Percentiles rank a stretch among this genome's conserved stretches.
These are phyloP conservation scores for Microctenopoma lineatum DNA, from an alignment of 2,797 vertebrate genomes.

Conservation along the genomic window DNA sequence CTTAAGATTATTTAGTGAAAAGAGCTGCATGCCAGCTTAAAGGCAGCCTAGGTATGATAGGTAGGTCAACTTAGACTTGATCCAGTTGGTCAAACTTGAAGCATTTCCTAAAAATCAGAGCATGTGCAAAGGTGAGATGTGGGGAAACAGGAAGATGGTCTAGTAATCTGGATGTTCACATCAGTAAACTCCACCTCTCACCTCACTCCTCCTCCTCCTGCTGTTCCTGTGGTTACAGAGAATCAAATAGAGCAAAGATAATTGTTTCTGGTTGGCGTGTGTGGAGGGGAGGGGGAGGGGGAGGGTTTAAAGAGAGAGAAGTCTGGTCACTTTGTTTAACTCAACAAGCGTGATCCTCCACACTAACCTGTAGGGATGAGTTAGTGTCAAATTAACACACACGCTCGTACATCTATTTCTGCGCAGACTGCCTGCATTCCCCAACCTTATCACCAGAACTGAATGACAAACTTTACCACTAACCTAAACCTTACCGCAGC, in stretches of 20 bases:
- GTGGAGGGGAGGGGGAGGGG: background rate
- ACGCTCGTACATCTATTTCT: background rate
- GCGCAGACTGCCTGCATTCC: background rate
- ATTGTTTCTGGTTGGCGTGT: conserved; percentile 5
- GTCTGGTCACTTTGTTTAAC: conserved; percentile 38
- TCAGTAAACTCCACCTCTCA: background rate
- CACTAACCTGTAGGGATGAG: conserved; percentile 56
- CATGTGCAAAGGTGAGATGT: background rate
- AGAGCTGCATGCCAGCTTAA: too few relatives aligned
- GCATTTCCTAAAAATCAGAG: background rate
- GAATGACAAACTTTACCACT: background rate
- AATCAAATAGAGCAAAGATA: conserved; percentile 18
- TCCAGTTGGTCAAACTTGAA: background rate
- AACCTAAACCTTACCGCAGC: background rate
- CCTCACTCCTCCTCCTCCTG: background rate
- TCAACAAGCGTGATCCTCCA: conserved; percentile 27
- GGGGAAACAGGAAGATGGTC: background rate
- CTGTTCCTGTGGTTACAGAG: background rate
- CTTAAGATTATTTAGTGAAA: too few relatives aligned
- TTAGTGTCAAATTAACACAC: conserved; percentile 30
- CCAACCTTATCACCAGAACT: background rate
- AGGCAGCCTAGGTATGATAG: too few relatives aligned
- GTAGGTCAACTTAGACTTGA: too few relatives aligned
- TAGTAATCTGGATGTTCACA: background rate
- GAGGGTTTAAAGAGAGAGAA: background rate